Evolutionary conservation across 2,113 vertebrate genomes (phyloP).

Genomic region (Coracopsis vasa): DNA sequence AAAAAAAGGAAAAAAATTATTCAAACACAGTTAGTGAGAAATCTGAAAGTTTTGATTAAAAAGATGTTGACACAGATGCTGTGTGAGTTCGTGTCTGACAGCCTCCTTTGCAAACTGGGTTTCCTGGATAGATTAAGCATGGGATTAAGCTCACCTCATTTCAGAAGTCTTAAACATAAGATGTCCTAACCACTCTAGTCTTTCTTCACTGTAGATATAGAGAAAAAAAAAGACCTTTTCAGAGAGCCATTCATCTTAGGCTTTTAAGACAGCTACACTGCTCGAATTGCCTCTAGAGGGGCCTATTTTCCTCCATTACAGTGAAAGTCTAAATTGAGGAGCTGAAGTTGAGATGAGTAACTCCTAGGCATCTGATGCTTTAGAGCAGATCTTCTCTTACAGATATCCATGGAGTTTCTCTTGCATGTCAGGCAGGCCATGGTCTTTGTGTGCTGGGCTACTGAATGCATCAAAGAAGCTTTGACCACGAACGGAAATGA

Average conservation of each 20-base stretch:
- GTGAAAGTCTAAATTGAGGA: background rate
- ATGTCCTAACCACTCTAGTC: background rate
- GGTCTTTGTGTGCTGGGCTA: background rate
- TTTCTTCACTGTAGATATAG: background rate
- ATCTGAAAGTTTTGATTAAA: background rate
- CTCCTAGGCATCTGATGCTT: background rate
- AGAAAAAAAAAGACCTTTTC: background rate
- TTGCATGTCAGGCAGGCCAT: background rate
- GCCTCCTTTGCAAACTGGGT: background rate
- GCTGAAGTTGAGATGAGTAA: background rate
- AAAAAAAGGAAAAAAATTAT: background rate
- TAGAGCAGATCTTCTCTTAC: background rate
- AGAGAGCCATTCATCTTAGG: background rate
- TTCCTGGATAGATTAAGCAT: background rate
- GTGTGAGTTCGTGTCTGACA: background rate
- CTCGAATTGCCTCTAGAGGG: slow-evolving; percentile 41
- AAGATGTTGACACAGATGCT: background rate
- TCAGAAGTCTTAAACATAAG: background rate
- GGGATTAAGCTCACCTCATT: background rate
- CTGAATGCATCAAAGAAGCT: background rate
- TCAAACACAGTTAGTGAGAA: background rate
- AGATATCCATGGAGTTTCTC: background rate
- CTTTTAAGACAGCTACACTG: background rate
- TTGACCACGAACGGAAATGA: background rate
- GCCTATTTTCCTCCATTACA: slow-evolving; percentile 21